Conservation (phyloP, 2,113 vertebrate genomes). For the Paralichthys olivaceus region DNA sequence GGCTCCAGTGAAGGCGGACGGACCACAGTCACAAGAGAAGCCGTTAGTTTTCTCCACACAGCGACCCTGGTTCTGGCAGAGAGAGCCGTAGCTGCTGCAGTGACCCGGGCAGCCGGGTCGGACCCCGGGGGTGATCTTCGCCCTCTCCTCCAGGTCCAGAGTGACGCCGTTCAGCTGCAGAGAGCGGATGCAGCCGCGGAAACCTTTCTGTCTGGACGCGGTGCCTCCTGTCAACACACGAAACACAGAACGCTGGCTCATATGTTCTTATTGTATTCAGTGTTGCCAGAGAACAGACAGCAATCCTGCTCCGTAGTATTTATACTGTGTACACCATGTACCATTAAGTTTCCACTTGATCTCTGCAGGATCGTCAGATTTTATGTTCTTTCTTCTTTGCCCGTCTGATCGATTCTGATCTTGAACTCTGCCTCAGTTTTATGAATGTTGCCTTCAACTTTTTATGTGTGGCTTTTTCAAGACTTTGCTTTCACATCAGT, state of each 20-base stretch:
- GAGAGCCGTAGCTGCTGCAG: slow-evolving; percentile 92
- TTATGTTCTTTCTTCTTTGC: no score
- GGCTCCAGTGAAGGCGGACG: slow-evolving; percentile 87
- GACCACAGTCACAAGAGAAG: slow-evolving; percentile 91
- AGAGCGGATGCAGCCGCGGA: slow-evolving; percentile 93
- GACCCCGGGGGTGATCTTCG: slow-evolving; percentile 92
- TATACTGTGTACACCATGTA: no score
- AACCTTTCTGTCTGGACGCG: slow-evolving; percentile 94
- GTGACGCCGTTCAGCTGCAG: slow-evolving; percentile 91
- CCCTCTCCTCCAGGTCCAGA: slow-evolving; percentile 92
- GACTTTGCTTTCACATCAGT: no score
- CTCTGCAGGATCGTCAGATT: no score
- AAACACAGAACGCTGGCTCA: not conserved
- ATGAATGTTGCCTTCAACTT: no score
- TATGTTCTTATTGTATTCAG: not conserved
- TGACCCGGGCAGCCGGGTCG: slow-evolving; percentile 94
- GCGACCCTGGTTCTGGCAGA: slow-evolving; percentile 90
- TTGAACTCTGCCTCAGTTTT: no score
- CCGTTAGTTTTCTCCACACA: slow-evolving; percentile 89
- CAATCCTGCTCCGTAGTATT: no score
- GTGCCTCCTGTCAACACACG: slow-evolving; percentile 88
- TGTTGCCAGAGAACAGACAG: no score
- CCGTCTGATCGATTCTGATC: no score
- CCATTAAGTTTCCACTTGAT: no score
- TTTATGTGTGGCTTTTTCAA: no score